Evolutionary conservation across 2,888 invertebrate genomes (phyloP).

Genomic region (Taphrorychus bicolor): DNA sequence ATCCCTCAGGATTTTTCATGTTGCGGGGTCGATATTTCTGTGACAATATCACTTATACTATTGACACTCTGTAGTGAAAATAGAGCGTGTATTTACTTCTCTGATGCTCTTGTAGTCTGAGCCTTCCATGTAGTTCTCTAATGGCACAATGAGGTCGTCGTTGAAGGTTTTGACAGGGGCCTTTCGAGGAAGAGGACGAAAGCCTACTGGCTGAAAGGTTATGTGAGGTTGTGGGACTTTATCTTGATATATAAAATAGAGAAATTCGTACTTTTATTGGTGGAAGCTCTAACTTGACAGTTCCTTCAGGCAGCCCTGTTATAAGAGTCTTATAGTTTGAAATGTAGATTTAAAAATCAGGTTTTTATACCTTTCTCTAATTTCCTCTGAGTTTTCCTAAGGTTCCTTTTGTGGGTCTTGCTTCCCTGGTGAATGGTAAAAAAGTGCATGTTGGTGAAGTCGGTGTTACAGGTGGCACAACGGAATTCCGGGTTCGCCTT

Average conservation of each 20-base stretch:
- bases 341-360: background rate
- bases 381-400: background rate
- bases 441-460: slow-evolving; percentile 28
- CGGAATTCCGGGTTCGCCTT: background rate
- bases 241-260: background rate
- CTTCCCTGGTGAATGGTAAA: slow-evolving; percentile 29
- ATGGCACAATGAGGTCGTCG: background rate
- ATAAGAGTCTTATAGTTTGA: background rate
- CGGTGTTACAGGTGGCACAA: slow-evolving; percentile 23
- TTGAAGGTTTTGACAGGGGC: too few species aligned
- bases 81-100: slow-evolving; percentile 13
- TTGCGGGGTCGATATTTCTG: slow-evolving; percentile 44
- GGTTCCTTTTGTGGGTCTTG: slow-evolving; percentile 30
- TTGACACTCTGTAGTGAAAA: background rate
- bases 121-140: background rate
- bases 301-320: background rate
- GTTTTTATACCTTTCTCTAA: background rate
- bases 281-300: too few species aligned
- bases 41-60: background rate
- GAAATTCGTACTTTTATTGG: background rate
- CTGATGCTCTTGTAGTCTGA: slow-evolving; percentile 20
- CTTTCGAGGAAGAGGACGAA: too few species aligned
- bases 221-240: background rate
- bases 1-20: slow-evolving; percentile 35
- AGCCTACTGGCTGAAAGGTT: background rate